Conservation (phyloP, 2,113 vertebrate species). For the Axis porcinus region DNA sequence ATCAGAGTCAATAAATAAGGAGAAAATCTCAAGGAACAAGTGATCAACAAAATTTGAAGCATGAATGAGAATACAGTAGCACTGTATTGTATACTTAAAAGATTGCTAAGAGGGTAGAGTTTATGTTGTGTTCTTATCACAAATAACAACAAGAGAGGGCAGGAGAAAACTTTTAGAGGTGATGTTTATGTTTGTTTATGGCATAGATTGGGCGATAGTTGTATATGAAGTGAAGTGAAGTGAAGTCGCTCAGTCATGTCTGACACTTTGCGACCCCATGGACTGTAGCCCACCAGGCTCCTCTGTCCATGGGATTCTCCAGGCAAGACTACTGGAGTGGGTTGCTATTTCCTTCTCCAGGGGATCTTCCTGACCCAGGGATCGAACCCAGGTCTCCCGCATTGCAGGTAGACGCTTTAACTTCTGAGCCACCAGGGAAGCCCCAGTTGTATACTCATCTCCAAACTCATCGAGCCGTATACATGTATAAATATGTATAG, state of each 20-base stretch:
- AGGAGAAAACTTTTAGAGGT: background rate
- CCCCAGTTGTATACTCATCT: background rate
- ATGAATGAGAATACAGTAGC: background rate
- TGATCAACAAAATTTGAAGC: background rate
- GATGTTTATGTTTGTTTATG: background rate
- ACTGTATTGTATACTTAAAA: background rate
- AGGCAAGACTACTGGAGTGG: too few species aligned
- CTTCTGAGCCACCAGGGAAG: too few species aligned
- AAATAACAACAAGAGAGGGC: background rate
- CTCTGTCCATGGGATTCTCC: too few species aligned
- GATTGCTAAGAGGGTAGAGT: background rate
- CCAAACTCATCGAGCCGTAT: background rate
- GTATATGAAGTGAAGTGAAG: too few species aligned
- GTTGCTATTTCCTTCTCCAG: too few species aligned
- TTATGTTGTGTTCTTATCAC: background rate
- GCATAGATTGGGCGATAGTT: background rate
- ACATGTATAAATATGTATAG: background rate
- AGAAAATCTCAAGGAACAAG: background rate
- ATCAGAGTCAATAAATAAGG: background rate
- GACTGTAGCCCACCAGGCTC: too few species aligned
- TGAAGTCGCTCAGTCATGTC: too few species aligned
- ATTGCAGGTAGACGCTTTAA: too few species aligned
- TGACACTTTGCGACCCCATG: too few species aligned
- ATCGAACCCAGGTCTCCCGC: too few species aligned
- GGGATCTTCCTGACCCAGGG: too few species aligned